Base-by-base conservation (phyloP, 2,888 invertebrate species). In the Mayetiola destructor region DNA sequence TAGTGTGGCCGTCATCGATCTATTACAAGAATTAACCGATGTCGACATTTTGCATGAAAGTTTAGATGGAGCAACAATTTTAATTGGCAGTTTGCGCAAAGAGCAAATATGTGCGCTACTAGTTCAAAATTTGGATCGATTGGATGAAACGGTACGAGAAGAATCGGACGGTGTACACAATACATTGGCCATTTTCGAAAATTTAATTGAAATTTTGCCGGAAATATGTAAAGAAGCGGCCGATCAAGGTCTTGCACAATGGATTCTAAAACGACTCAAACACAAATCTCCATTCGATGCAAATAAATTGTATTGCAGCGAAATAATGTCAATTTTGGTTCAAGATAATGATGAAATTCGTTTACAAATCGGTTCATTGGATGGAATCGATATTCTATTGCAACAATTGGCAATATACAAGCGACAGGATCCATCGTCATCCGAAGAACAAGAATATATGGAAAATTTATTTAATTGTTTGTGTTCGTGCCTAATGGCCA, bases 361-460 rank as follows among this genome's bases (percentile, higher is more conserved):
- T 62, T 75, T 82, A 56, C 69, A 86, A 23, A 74, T 95, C 21
- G 95, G 96, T n/a, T 89, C 91, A 65, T 70, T 92, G 42, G 96
- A 97, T 68, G 95, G 95, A 3, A 95, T 97, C 65, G 99, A 99
- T 76, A 87, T 93, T 35, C 73, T 99, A 52, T 75, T 99, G 10
- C 95, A 96, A 72, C 97, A 95, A 68, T 75, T 96, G 61, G 94
- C 95, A 63, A 85, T 88, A 66, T 96, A 93, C 74, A 96, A 96
- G 72, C 78, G 93, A 16, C 93, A 95, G 67, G 95, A 96, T 74
- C 96, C 96, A 0, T 77, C 78, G 56, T 84, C 85, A 57, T 82
- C 84, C 2, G 97, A 97, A 71, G 99, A 99, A 70, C 86, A 90
- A 65, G 99, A 99, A 73, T 86, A 92, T 66, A 97, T 99, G 97